A percentile compares a stretch with the other conserved stretches of the same genome.
phyloP scores from a whole-genome alignment of 2,797 vertebrate species.

The Novumbra hubbsi region DNA sequence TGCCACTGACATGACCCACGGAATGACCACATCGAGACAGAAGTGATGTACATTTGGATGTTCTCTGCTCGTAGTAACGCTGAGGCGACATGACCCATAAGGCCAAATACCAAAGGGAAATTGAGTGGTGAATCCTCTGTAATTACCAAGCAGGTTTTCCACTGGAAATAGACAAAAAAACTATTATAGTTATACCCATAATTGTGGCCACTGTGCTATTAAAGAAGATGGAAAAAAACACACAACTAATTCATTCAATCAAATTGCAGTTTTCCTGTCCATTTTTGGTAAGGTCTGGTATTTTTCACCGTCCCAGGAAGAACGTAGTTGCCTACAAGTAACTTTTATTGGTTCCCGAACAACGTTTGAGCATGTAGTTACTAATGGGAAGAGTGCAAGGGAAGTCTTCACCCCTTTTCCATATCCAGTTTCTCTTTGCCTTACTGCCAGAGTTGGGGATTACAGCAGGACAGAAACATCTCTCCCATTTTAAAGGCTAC shows the following conservation, averaged over 20 bases:
- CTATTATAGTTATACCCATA: constrained; percentile 34
- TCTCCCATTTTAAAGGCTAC: constrained; percentile 8
- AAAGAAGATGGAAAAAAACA: constrained; percentile 9
- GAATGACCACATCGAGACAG: constrained; percentile 27
- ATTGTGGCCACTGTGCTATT: constrained; percentile 50
- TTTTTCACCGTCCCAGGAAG: not conserved
- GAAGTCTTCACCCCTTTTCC: constrained; percentile 6
- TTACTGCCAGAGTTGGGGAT: constrained; percentile 4
- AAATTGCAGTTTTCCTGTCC: not conserved
- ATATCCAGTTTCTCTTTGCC: not conserved
- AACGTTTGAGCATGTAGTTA: not conserved
- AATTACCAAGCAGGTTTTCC: constrained; percentile 52
- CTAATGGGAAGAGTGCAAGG: not conserved
- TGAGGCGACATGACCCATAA: constrained; percentile 23
- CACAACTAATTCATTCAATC: not conserved
- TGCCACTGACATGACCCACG: constrained; percentile 6
- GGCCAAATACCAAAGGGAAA: constrained; percentile 38
- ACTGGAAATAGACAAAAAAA: constrained; percentile 41
- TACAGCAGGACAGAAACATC: constrained; percentile 11
- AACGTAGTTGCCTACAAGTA: not conserved
- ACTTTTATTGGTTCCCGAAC: not conserved
- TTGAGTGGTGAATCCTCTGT: constrained; percentile 49
- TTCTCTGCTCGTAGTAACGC: constrained; percentile 31
- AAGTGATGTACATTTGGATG: constrained; percentile 12
- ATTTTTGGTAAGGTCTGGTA: not conserved